phyloP scores from a whole-genome alignment of 2,888 invertebrate genomes.

The Cordilura impudica region DNA sequence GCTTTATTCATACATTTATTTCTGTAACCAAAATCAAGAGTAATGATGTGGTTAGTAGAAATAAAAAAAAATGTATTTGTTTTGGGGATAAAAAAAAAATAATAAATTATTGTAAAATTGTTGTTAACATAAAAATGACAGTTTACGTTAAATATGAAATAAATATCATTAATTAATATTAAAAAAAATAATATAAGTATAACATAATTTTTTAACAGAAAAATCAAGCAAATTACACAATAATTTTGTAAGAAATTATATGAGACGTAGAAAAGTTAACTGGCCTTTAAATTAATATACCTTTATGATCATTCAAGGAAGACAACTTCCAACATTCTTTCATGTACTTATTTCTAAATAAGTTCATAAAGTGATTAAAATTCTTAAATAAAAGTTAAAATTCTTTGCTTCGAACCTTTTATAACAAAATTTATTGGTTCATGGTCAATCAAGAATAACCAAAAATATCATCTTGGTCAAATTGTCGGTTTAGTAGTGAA shows the following conservation, averaged over 20 bases:
- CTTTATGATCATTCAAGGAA: no score
- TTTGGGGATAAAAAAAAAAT: neutral
- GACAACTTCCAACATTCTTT: no score
- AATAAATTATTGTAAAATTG: neutral
- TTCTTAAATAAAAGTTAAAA: neutral
- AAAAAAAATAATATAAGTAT: no score
- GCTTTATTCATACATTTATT: conserved; percentile 10
- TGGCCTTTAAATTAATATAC: no score
- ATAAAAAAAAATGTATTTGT: neutral
- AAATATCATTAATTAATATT: neutral
- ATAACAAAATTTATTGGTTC: neutral
- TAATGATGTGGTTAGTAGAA: conserved; percentile 37
- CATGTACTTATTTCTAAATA: no score
- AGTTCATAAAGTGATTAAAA: neutral
- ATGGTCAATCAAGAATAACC: neutral
- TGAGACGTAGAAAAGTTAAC: no score
- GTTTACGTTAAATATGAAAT: neutral
- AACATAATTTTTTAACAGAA: no score
- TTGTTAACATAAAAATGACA: neutral
- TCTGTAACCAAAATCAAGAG: conserved; percentile 22
- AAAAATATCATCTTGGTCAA: neutral
- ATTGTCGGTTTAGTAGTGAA: neutral
- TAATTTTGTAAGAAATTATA: no score
- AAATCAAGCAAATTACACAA: no score
- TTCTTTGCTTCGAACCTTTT: no score